Evolutionary conservation across 2,113 vertebrate species (phyloP).

Genomic region (Sceloporus undulatus): DNA sequence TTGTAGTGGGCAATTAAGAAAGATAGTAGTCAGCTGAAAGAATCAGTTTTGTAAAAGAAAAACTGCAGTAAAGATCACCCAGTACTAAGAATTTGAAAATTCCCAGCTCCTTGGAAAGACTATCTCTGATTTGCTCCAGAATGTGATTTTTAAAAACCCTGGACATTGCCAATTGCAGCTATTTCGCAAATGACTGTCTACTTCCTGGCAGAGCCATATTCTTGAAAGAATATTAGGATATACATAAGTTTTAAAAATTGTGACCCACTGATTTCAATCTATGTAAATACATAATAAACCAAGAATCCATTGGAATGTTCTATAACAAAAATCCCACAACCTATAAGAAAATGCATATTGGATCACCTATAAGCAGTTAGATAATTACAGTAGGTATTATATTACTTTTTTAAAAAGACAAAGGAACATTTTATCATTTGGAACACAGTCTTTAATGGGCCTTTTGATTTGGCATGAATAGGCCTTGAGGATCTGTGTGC

Average conservation of each 20-base stretch:
- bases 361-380: not conserved
- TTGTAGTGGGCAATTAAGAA: not conserved
- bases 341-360: not conserved
- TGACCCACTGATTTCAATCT: not conserved
- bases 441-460: not conserved
- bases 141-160: not conserved
- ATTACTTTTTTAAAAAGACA: not conserved
- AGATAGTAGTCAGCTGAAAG: not conserved
- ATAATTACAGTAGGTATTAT: not conserved
- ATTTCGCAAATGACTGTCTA: slow-evolving; percentile 5
- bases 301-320: no score
- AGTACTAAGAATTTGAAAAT: not conserved
- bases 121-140: not conserved
- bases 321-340: not conserved
- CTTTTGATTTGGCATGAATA: not conserved
- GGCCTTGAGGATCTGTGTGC: no score
- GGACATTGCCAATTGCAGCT: no score
- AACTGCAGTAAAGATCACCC: not conserved
- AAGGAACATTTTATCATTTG: not conserved
- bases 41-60: not conserved
- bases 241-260: no score
- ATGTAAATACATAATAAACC: no score
- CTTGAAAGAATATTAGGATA: not conserved
- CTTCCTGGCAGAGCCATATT: not conserved
- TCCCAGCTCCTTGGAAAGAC: not conserved